phyloP scores from a whole-genome alignment of 2,888 invertebrate genomes.

The Acrocyrtus sp. region DNA sequence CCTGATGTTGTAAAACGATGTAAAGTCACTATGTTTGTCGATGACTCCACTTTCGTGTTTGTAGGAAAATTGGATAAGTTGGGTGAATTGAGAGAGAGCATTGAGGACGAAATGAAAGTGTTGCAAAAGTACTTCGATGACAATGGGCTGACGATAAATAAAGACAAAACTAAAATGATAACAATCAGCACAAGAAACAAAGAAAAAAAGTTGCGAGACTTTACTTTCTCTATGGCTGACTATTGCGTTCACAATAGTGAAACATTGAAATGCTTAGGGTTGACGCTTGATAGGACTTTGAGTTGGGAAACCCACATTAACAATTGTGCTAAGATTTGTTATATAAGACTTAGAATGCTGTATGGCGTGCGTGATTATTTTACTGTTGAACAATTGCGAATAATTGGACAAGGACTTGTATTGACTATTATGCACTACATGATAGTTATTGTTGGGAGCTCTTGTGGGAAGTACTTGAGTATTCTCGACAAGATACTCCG shows the following conservation, averaged over 20 bases:
- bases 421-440: slow-evolving; percentile 14
- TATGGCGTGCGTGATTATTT: slow-evolving; percentile 1
- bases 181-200: not conserved
- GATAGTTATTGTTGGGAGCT: not conserved
- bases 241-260: not conserved
- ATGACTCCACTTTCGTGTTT: slow-evolving; percentile 18
- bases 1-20: not conserved
- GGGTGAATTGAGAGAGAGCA: not conserved
- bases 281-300: slow-evolving; percentile 4
- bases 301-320: slow-evolving; percentile 10
- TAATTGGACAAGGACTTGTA: not conserved
- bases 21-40: slow-evolving; percentile 6
- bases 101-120: slow-evolving; percentile 12
- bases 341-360: slow-evolving; percentile 2
- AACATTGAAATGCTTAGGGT: slow-evolving; percentile 10
- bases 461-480: not conserved
- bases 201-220: not conserved
- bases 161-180: slow-evolving; percentile 21
- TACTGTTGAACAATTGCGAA: slow-evolving; percentile 5
- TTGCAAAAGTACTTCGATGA: not conserved
- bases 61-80: not conserved
- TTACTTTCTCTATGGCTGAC: not conserved
- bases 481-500: not conserved
- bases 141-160: not conserved
- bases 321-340: not conserved